These are phyloP conservation scores for Anthoscopus minutus DNA, from an alignment of 2,113 vertebrate genomes.

Conservation along the genomic window DNA sequence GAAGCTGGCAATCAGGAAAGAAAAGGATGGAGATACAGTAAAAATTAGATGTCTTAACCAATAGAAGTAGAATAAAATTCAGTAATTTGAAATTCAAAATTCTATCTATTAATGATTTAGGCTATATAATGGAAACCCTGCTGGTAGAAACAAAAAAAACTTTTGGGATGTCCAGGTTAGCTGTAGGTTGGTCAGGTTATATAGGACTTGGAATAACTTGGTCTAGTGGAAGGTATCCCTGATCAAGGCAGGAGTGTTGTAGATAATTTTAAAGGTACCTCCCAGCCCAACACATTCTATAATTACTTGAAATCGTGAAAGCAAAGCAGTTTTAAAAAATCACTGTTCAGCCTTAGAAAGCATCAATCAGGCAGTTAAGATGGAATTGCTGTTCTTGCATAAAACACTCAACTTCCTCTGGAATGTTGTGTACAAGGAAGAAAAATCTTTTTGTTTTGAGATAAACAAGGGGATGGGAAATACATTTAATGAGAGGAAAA, in stretches of 20 bases:
- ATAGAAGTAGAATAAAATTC: not conserved
- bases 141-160: not conserved
- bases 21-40: not conserved
- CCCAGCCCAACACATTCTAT: not conserved
- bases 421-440: not conserved
- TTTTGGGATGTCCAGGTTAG: not conserved
- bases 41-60: not conserved
- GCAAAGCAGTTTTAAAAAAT: not conserved
- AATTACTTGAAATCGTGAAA: not conserved
- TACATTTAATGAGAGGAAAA: not conserved
- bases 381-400: not conserved
- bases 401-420: not conserved
- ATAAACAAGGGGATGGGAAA: not conserved
- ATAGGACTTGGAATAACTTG: not conserved
- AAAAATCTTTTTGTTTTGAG: not conserved
- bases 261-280: not conserved
- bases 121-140: not conserved
- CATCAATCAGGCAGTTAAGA: not conserved
- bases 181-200: fast-evolving
- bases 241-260: too few relatives aligned
- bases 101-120: not conserved
- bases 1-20: not conserved
- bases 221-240: not conserved
- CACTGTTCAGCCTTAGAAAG: not conserved
- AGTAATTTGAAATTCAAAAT: not conserved